A percentile compares a stretch with the other conserved stretches of the same genome.
phyloP scores from a whole-genome alignment of 2,113 vertebrate genomes.

The Aspidoscelis tigris region DNA sequence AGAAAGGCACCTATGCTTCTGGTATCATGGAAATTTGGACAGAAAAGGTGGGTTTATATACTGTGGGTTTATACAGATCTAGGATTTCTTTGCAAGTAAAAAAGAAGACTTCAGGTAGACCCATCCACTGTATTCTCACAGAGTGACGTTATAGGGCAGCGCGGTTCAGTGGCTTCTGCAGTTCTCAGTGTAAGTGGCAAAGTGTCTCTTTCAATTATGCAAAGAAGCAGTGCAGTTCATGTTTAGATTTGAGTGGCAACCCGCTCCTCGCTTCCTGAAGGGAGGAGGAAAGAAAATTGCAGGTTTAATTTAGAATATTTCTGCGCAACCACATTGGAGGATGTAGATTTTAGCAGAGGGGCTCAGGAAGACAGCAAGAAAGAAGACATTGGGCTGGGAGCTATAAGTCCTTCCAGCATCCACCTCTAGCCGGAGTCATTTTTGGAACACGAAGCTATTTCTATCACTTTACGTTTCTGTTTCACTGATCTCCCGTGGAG shows the following conservation, averaged over 20 bases:
- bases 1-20: no score
- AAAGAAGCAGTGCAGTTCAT: slow-evolving; percentile 21
- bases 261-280: no score
- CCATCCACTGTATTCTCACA: slow-evolving; percentile 29
- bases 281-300: not conserved
- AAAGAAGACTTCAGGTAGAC: not conserved
- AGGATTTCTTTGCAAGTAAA: not conserved
- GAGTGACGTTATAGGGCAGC: slow-evolving; percentile 11
- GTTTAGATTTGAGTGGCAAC: not conserved
- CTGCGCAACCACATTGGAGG: not conserved
- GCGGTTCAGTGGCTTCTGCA: slow-evolving; percentile 6
- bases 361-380: not conserved
- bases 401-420: not conserved
- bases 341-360: no score
- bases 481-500: not conserved
- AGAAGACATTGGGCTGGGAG: no score
- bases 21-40: not conserved
- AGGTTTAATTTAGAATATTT: not conserved
- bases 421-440: not conserved
- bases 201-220: slow-evolving; percentile 13
- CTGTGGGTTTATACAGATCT: slow-evolving; percentile 28
- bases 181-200: slow-evolving; percentile 10
- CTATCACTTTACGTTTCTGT: not conserved
- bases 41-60: not conserved
- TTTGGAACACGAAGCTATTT: not conserved